phyloP scores from a whole-genome alignment of 1,140 invertebrate species.

The Eurosta solidaginis region DNA sequence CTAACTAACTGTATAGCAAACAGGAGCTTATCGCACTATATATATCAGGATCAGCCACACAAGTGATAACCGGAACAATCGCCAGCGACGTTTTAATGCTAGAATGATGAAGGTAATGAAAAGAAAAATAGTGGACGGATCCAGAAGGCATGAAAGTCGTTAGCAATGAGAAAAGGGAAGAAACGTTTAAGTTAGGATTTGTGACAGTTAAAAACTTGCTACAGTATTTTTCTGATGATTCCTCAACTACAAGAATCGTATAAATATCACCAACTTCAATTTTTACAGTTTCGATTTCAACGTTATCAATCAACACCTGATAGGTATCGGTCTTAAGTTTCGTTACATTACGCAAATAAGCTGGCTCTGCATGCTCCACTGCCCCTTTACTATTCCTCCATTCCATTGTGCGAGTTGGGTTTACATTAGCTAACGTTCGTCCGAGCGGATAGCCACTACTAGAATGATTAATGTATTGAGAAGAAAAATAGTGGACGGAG shows the following conservation, averaged over 20 bases:
- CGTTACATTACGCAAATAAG: slow-evolving; percentile 44
- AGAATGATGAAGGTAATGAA: no score
- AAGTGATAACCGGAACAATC: no score
- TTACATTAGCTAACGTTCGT: slow-evolving; percentile 44
- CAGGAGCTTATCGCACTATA: no score
- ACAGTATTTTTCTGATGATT: not conserved
- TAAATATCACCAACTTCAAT: slow-evolving; percentile 68
- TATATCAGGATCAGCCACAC: no score
- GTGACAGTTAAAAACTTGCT: slow-evolving; percentile 61
- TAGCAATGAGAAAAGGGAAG: no score
- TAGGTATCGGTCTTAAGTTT: slow-evolving; percentile 61
- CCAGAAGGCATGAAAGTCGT: no score
- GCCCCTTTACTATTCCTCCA: slow-evolving; percentile 39
- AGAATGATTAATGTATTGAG: no score
- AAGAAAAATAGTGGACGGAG: no score
- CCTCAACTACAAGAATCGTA: slow-evolving; percentile 60
- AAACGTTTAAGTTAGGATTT: slow-evolving; percentile 69
- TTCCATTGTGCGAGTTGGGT: slow-evolving; percentile 30
- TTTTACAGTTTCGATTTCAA: slow-evolving; percentile 36
- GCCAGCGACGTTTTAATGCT: no score
- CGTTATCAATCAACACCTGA: slow-evolving; percentile 54
- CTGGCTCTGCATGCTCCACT: slow-evolving; percentile 34
- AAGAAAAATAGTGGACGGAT: no score
- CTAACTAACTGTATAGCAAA: no score
- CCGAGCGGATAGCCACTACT: slow-evolving; percentile 47